These are phyloP conservation scores for Campoplex capitator DNA, from an alignment of 2,888 invertebrate genomes.

Conservation along the genomic window DNA sequence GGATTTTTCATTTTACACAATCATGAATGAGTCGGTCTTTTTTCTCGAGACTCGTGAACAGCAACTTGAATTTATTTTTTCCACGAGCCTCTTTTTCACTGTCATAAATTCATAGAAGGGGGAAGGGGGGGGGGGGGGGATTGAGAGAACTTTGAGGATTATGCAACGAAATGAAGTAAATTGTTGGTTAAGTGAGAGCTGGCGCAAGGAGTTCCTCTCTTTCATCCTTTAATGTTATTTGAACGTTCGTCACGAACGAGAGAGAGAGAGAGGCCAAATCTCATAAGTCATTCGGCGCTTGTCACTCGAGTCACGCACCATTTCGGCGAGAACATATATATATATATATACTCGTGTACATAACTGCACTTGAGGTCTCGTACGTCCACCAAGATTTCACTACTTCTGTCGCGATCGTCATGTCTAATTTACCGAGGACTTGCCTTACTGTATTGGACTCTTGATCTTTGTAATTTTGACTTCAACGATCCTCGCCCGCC, in stretches of 20 bases:
- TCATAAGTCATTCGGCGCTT: slow-evolving; percentile 46
- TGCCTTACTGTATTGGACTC: slow-evolving; percentile 17
- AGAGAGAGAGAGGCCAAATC: background rate
- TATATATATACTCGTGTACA: background rate
- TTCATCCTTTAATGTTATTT: slow-evolving; percentile 31
- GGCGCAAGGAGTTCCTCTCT: slow-evolving; percentile 40
- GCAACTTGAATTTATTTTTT: slow-evolving; percentile 10
- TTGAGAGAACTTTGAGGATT: slow-evolving; percentile 23
- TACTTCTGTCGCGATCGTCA: slow-evolving; percentile 57
- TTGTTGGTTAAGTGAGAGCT: slow-evolving; percentile 51
- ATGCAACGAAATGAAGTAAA: slow-evolving; percentile 37
- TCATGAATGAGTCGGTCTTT: background rate
- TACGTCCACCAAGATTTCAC: slow-evolving; percentile 25
- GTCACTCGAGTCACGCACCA: slow-evolving; percentile 60
- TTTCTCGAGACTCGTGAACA: background rate
- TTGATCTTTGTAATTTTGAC: slow-evolving; percentile 21
- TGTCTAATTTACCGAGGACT: slow-evolving; percentile 48
- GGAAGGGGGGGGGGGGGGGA: background rate
- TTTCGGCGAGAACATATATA: slow-evolving; percentile 14
- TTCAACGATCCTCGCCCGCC: slow-evolving; percentile 14
- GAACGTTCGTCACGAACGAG: slow-evolving; percentile 15
- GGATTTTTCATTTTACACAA: background rate
- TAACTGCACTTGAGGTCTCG: slow-evolving; percentile 45
- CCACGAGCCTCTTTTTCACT: slow-evolving; percentile 8
- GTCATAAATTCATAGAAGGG: slow-evolving; percentile 15